phyloP scores from a whole-genome alignment of 2,888 invertebrate species.

The Hoplodrina blanda region DNA sequence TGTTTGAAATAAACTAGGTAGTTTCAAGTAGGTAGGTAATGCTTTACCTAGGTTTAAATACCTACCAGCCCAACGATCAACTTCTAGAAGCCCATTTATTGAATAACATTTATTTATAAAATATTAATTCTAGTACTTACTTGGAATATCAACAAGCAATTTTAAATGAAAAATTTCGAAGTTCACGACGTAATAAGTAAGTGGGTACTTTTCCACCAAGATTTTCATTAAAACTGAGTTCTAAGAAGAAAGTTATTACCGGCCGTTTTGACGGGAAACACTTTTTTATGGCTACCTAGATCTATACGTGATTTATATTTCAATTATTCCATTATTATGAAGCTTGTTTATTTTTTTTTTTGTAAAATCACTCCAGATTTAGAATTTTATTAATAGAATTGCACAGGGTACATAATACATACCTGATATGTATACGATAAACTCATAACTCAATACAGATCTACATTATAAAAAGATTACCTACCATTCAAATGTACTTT shows the following conservation, averaged over 20 bases:
- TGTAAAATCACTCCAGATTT: background rate
- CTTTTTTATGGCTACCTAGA: background rate
- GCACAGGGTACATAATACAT: too few species aligned
- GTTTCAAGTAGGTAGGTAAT: background rate
- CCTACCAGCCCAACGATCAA: background rate
- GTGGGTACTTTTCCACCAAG: slow-evolving; percentile 12
- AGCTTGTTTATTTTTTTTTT: too few species aligned
- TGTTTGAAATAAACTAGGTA: too few species aligned
- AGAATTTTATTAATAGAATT: too few species aligned
- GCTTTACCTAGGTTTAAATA: background rate
- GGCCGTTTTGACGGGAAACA: slow-evolving; percentile 6
- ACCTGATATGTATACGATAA: background rate
- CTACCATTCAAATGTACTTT: background rate
- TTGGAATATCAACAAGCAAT: slow-evolving; percentile 13
- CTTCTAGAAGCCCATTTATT: background rate
- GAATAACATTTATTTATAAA: slow-evolving; percentile 4
- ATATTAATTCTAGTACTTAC: slow-evolving; percentile 8
- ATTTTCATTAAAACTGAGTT: slow-evolving; percentile 34
- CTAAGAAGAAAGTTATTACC: slow-evolving; percentile 37
- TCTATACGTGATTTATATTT: background rate
- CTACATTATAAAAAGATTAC: background rate
- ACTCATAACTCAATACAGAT: background rate
- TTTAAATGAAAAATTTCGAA: slow-evolving; percentile 12
- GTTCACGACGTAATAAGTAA: slow-evolving; percentile 20
- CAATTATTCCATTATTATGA: slow-evolving; percentile 4